These are phyloP conservation scores for Conus betulinus DNA, from an alignment of 1,140 invertebrate genomes.

Conservation along the genomic window DNA sequence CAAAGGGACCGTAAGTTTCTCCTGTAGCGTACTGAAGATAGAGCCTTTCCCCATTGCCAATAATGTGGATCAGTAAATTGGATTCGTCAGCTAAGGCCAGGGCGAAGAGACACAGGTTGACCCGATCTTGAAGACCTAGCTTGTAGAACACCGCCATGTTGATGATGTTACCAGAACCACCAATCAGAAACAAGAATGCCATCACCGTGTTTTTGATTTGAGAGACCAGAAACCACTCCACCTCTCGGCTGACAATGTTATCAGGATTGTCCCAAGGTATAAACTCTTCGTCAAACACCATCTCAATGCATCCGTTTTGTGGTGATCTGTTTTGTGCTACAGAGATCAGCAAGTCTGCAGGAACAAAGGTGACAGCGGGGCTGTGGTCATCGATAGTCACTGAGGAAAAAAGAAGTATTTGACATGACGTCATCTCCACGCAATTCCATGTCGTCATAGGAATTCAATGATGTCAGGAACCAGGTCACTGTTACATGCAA, in stretches of 20 bases:
- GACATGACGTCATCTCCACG: not conserved
- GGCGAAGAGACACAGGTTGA: not conserved
- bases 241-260: not conserved
- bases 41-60: not conserved
- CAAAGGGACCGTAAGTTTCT: not conserved
- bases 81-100: not conserved
- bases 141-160: not conserved
- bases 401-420: not conserved
- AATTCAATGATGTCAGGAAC: too few species aligned
- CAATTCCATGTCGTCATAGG: not conserved
- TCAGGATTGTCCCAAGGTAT: not conserved
- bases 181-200: not conserved
- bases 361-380: not conserved
- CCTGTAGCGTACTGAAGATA: not conserved
- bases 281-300: not conserved
- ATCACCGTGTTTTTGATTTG: not conserved
- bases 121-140: not conserved
- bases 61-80: not conserved
- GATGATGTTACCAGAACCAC: not conserved
- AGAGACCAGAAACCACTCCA: not conserved
- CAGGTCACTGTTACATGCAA: too few species aligned
- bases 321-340: not conserved
- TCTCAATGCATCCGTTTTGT: not conserved
- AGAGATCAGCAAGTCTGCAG: not conserved
- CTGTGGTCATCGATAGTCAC: not conserved